These are phyloP conservation scores for Propithecus coquereli DNA, from an alignment of 2,113 vertebrate genomes.

Conservation along the genomic window DNA sequence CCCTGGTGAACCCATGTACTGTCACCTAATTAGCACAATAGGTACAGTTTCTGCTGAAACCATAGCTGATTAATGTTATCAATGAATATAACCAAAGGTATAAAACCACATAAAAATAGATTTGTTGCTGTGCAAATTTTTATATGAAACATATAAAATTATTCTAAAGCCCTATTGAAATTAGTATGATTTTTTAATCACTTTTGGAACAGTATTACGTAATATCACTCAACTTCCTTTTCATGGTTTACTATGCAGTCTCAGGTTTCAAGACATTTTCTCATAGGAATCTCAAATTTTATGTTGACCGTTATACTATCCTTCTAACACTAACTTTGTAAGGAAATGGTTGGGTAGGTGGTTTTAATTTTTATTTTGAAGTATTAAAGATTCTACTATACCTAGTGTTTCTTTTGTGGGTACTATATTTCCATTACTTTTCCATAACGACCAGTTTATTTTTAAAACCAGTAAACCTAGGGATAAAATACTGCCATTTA, in stretches of 20 bases:
- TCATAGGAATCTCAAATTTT: neutral
- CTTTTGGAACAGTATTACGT: neutral
- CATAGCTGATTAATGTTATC: neutral
- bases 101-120: neutral
- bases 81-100: neutral
- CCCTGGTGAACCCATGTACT: neutral
- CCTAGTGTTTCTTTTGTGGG: neutral
- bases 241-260: neutral
- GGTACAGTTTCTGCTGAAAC: neutral
- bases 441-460: neutral
- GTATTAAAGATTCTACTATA: neutral
- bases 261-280: neutral
- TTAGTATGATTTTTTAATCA: neutral
- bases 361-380: slow-evolving; percentile 14
- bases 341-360: neutral
- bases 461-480: neutral
- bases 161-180: neutral
- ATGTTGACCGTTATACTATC: neutral
- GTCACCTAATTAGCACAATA: neutral
- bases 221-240: neutral
- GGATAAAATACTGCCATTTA: neutral
- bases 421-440: neutral
- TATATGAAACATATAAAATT: neutral
- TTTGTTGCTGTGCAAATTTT: neutral
- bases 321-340: neutral